Conservation (phyloP, 2,888 invertebrate genomes). For the Chaetoderma sp. region DNA sequence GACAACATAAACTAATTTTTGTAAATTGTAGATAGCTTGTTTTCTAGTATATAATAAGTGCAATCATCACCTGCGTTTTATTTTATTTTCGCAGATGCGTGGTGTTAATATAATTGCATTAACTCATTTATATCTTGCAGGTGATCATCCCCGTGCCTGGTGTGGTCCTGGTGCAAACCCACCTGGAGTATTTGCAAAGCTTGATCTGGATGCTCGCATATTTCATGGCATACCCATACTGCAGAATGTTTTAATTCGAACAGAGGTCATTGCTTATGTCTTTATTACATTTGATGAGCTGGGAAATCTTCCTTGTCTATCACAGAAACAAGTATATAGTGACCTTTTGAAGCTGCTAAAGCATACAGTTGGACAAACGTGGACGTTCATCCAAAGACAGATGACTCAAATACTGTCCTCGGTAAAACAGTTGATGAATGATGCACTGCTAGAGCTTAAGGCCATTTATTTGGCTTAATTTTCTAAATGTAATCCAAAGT, state of each 20-base stretch:
- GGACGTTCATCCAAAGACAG: neutral
- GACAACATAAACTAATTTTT: too few relatives aligned
- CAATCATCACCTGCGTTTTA: too few relatives aligned
- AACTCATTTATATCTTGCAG: too few relatives aligned
- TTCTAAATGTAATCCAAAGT: neutral
- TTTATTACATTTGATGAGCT: constrained; percentile 1
- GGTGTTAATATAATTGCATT: too few relatives aligned
- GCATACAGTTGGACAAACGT: too few relatives aligned
- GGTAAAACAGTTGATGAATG: neutral
- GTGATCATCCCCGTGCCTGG: neutral
- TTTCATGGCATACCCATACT: neutral
- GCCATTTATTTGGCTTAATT: too few relatives aligned
- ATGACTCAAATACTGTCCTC: neutral
- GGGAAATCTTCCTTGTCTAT: neutral
- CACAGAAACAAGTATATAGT: neutral
- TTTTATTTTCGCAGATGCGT: too few relatives aligned
- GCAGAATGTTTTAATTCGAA: neutral
- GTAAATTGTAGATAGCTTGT: too few relatives aligned
- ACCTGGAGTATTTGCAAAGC: neutral
- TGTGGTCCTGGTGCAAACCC: neutral
- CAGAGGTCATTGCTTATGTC: neutral
- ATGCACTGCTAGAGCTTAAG: too few relatives aligned
- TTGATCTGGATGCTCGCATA: neutral
- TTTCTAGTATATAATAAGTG: too few relatives aligned
- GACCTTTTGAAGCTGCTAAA: too few relatives aligned